A percentile compares a stretch with the other conserved stretches of the same genome.
Conservation (phyloP, 2,888 invertebrate species). For the Lepidochrysops patricia region DNA sequence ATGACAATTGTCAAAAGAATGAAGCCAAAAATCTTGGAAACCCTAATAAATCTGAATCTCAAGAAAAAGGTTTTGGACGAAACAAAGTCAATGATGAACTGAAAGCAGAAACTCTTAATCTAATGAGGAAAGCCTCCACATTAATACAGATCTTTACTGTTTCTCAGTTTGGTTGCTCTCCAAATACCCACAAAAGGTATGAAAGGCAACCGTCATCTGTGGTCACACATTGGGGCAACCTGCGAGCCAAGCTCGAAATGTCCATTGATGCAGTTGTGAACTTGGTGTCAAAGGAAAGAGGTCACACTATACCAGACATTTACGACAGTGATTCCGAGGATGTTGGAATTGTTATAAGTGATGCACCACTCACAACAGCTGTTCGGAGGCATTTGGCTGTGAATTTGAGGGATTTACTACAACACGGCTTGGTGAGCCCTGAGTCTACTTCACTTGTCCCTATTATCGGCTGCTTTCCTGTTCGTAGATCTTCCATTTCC, state of each 20-base stretch:
- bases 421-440: slow-evolving; percentile 88
- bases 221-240: slow-evolving; percentile 96
- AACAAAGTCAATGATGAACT: slow-evolving; percentile 60
- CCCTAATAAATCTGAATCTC: slow-evolving; percentile 44
- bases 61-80: slow-evolving; percentile 52
- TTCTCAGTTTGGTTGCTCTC: slow-evolving; percentile 93
- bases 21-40: slow-evolving; percentile 43
- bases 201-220: slow-evolving; percentile 88
- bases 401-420: slow-evolving; percentile 92
- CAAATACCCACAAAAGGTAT: slow-evolving; percentile 81
- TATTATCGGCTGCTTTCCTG: slow-evolving; percentile 86
- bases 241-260: slow-evolving; percentile 93
- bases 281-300: slow-evolving; percentile 69
- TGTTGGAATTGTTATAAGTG: slow-evolving; percentile 69
- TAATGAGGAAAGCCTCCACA: slow-evolving; percentile 91
- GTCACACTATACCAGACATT: slow-evolving; percentile 62
- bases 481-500: slow-evolving; percentile 72
- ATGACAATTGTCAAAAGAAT: slow-evolving; percentile 33
- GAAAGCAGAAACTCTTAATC: slow-evolving; percentile 77
- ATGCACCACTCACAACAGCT: slow-evolving; percentile 88
- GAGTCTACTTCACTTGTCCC: slow-evolving; percentile 85
- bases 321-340: slow-evolving; percentile 78
- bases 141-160: slow-evolving; percentile 94
- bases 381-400: slow-evolving; percentile 94
- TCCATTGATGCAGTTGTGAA: slow-evolving; percentile 83